Conservation (phyloP, 1,140 invertebrate genomes). For the Platorchestia sp. region DNA sequence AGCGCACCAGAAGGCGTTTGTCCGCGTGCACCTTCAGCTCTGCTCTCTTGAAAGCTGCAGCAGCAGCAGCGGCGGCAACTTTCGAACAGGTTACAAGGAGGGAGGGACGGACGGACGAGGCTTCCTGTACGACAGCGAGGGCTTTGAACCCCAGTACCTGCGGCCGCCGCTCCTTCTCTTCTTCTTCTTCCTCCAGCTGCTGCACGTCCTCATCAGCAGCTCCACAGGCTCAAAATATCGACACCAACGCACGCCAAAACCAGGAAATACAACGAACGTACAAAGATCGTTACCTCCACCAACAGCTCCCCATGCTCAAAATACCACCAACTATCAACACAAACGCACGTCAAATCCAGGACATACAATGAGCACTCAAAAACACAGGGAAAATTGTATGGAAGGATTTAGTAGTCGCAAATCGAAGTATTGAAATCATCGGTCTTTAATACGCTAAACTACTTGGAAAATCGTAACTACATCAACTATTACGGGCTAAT, state of each 20-base stretch:
- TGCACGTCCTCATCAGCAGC: background rate
- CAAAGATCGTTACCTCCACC: too few species aligned
- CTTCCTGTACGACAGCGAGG: slow-evolving; percentile 36
- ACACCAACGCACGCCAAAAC: background rate
- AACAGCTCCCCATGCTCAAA: too few species aligned
- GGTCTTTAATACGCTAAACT: too few species aligned
- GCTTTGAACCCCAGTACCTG: slow-evolving; percentile 2
- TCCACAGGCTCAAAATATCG: background rate
- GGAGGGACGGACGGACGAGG: slow-evolving; percentile 2
- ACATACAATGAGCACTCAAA: too few species aligned
- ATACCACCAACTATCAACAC: too few species aligned
- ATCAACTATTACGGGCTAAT: too few species aligned
- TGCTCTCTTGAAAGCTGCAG: slow-evolving; percentile 1
- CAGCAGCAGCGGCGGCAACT: slow-evolving; percentile 8
- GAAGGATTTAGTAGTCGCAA: too few species aligned
- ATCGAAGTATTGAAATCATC: too few species aligned
- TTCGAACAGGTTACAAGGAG: slow-evolving; percentile 39
- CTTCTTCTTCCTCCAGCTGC: background rate
- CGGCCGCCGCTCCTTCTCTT: background rate
- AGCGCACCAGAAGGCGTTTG: background rate
- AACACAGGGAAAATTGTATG: too few species aligned
- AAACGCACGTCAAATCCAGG: too few species aligned
- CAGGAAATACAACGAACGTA: background rate
- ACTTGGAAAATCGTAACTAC: too few species aligned
- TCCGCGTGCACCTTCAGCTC: background rate